Evolutionary conservation across 2,113 vertebrate genomes (phyloP).

Genomic region (Misgurnus mizolepis): DNA sequence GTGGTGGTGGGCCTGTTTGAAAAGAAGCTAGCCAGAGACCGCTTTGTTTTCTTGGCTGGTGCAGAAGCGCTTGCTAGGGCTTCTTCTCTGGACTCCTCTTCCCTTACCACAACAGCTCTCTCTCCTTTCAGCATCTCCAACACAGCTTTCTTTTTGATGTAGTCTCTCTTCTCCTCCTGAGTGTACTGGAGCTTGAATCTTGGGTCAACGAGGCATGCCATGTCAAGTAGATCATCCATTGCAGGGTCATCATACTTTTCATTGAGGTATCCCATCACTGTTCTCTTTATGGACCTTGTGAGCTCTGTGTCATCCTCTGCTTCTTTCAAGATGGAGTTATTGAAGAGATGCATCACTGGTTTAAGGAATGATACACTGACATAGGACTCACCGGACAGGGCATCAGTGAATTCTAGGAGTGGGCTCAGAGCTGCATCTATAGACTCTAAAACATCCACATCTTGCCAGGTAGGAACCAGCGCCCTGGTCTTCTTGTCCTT

Average conservation of each 20-base stretch:
- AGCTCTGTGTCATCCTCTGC: conserved; percentile 18
- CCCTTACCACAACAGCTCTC: too few species aligned
- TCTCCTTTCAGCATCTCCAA: too few species aligned
- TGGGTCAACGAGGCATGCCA: conserved; percentile 12
- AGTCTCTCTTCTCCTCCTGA: too few species aligned
- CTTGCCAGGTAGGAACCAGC: conserved; percentile 3
- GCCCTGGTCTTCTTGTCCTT: background rate
- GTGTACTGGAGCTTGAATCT: background rate
- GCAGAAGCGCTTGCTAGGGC: too few species aligned
- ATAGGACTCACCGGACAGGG: background rate
- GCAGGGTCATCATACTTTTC: conserved; percentile 4
- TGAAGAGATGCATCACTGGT: conserved; percentile 13
- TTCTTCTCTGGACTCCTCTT: too few species aligned
- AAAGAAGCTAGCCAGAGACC: too few species aligned
- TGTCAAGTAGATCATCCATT: conserved; percentile 13
- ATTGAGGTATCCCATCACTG: conserved; percentile 32
- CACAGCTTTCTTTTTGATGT: too few species aligned
- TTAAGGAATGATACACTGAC: background rate
- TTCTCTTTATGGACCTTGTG: conserved; percentile 19
- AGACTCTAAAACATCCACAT: conserved; percentile 9
- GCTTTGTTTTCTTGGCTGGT: too few species aligned
- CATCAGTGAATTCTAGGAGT: background rate
- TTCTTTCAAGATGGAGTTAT: background rate
- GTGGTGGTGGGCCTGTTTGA: too few species aligned
- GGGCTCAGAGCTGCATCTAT: background rate